These are phyloP conservation scores for Trachurus trachurus DNA, from an alignment of 2,797 vertebrate species.

Conservation along the genomic window DNA sequence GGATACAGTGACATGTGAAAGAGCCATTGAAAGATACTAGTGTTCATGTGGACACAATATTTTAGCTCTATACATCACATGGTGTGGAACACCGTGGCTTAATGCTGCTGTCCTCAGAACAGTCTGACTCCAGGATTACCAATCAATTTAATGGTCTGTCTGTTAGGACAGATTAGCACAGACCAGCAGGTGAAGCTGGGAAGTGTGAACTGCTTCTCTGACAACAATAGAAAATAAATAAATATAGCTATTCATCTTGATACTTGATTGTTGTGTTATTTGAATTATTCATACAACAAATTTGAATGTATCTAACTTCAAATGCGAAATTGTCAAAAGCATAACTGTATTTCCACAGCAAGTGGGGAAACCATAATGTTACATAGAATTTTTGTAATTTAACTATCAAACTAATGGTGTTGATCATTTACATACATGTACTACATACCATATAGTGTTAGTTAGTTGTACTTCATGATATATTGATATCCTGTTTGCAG, in stretches of 20 bases:
- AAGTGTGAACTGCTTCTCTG: too few relatives aligned
- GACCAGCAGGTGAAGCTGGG: not conserved
- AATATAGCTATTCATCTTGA: not conserved
- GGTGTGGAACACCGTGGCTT: not conserved
- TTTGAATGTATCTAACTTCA: not conserved
- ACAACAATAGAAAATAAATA: not conserved
- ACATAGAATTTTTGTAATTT: too few relatives aligned
- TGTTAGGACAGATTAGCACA: not conserved
- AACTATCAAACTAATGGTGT: too few relatives aligned
- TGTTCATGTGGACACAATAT: not conserved
- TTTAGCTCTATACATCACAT: not conserved
- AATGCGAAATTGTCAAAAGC: not conserved
- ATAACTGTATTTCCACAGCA: not conserved
- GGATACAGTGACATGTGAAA: too few relatives aligned
- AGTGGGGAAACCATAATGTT: too few relatives aligned
- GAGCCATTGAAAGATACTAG: too few relatives aligned
- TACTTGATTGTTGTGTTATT: not conserved
- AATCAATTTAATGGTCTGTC: not conserved
- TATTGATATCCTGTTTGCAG: too few relatives aligned
- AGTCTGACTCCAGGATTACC: not conserved
- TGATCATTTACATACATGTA: too few relatives aligned
- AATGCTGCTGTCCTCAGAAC: not conserved
- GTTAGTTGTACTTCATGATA: too few relatives aligned
- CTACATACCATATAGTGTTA: too few relatives aligned
- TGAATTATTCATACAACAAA: not conserved